Percentiles rank a stretch among this genome's conserved stretches.
Evolutionary conservation across 2,888 invertebrate genomes (phyloP).

Genomic region (Coenonympha arcania): DNA sequence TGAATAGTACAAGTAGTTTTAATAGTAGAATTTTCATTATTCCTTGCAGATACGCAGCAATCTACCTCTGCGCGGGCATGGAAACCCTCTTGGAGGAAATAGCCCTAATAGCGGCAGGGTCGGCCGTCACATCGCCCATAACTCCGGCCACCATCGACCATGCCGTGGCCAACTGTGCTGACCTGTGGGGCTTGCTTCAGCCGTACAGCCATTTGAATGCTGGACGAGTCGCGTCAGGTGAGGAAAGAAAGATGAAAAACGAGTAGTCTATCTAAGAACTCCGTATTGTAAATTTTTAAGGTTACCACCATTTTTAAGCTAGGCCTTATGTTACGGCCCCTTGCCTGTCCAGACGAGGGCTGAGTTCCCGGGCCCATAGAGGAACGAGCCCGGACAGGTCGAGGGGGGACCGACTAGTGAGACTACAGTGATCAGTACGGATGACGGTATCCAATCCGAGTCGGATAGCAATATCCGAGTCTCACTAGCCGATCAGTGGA

Average conservation of each 20-base stretch:
- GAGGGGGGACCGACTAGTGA: too few species aligned
- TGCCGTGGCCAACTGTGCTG: slow-evolving; percentile 88
- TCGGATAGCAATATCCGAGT: too few species aligned
- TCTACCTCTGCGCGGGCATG: slow-evolving; percentile 90
- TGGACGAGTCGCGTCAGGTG: slow-evolving; percentile 88
- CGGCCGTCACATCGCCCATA: slow-evolving; percentile 72
- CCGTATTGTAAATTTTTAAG: too few species aligned
- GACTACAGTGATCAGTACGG: too few species aligned
- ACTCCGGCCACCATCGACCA: slow-evolving; percentile 87
- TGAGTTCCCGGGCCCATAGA: too few species aligned
- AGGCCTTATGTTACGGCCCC: too few species aligned
- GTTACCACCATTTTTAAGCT: too few species aligned
- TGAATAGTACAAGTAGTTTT: not conserved
- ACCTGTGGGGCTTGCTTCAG: slow-evolving; percentile 91
- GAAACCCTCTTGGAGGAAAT: slow-evolving; percentile 93
- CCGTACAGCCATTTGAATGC: slow-evolving; percentile 93
- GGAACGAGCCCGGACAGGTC: too few species aligned
- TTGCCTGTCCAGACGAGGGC: too few species aligned
- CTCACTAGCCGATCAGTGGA: too few species aligned
- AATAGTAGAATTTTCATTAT: not conserved
- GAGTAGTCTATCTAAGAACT: not conserved
- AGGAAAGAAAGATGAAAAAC: not conserved
- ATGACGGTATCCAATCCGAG: too few species aligned
- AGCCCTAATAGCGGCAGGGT: slow-evolving; percentile 50
- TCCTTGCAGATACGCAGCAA: slow-evolving; percentile 82